These are phyloP conservation scores for Bellardia bayeri DNA, from an alignment of 2,888 invertebrate species.

Conservation along the genomic window DNA sequence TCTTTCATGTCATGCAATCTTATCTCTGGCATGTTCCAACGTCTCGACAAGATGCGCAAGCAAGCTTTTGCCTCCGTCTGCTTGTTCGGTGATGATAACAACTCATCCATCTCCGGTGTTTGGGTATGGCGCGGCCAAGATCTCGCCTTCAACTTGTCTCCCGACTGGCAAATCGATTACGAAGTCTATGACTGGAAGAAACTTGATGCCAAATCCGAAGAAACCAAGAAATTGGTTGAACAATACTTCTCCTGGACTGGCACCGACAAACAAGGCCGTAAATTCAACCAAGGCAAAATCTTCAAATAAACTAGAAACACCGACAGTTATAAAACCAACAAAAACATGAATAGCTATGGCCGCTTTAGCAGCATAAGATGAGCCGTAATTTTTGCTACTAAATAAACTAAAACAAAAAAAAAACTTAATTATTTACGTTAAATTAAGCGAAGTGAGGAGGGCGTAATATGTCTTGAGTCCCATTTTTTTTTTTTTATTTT, in stretches of 20 bases:
- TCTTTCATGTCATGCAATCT: slow-evolving; percentile 99
- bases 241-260: slow-evolving; percentile 97
- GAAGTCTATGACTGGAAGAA: slow-evolving; percentile 98
- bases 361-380: slow-evolving; percentile 28
- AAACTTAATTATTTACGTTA: slow-evolving; percentile 22
- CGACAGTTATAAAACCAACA: not conserved
- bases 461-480: slow-evolving; percentile 91
- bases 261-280: slow-evolving; percentile 92
- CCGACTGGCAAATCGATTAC: slow-evolving; percentile 98
- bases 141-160: slow-evolving; percentile 94
- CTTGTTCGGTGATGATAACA: slow-evolving; percentile 96
- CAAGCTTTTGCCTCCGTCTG: slow-evolving; percentile 97
- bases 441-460: not conserved
- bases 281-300: slow-evolving; percentile 99
- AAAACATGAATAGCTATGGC: slow-evolving; percentile 8
- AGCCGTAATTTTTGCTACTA: slow-evolving; percentile 35
- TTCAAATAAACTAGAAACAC: slow-evolving; percentile 91
- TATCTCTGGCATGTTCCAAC: slow-evolving; percentile 98
- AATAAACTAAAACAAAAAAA: not conserved
- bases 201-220: slow-evolving; percentile 91
- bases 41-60: slow-evolving; percentile 99
- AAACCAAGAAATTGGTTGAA: slow-evolving; percentile 93
- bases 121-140: slow-evolving; percentile 99
- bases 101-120: slow-evolving; percentile 96
- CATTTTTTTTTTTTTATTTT: slow-evolving; percentile 80